Evolutionary conservation across 2,888 invertebrate species (phyloP), one percentile per base, ranked within the genome.

Genomic region (Himalopsyche japonica): DNA sequence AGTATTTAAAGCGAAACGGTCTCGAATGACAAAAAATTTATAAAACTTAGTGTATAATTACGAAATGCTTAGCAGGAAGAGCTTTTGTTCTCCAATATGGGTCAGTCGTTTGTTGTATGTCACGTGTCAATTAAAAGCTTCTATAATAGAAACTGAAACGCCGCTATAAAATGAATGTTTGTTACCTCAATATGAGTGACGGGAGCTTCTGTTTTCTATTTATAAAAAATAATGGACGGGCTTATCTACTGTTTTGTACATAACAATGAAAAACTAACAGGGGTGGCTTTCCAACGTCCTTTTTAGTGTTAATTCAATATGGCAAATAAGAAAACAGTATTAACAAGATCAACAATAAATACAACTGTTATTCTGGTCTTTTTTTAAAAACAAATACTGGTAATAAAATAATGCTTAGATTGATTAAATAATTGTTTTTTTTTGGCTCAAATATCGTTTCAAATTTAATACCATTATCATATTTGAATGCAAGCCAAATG

Each of bases 81-180:
- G 57, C 57, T 20, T 57, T 57, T 57, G 57, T 82, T 64, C 57
- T 12, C n/a, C 24, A 80, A 83, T 48, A 20, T 83, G 47, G 83
- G 83, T 80, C 83, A 80, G 43, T 80, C 80, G 70, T 24, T 49
- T 80, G 79, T 24, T 48, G 70, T 80, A 30, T 80, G 80, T 83
- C 83, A 83, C 80, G 80, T 83, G 83, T 83, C 83, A 83, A 83
- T 83, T 83, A 83, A 83, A 83, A 80, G 76, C 76, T 37, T 80
- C 47, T 48, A n/a, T n/a, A n/a, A n/a, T n/a, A 76, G 64, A 20
- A 76, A 24, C 70, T 70, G 76, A 43, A 49, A 76, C 79, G 37
- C 83, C 27, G 64, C 79, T 70, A 47, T 30, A 30, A 32, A 32
- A n/a, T 80, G 80, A 8, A 77, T 24, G 83, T 76, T 83, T 80